Evolutionary conservation across 2,797 vertebrate genomes (phyloP).

Genomic region (Gallinago stenura): DNA sequence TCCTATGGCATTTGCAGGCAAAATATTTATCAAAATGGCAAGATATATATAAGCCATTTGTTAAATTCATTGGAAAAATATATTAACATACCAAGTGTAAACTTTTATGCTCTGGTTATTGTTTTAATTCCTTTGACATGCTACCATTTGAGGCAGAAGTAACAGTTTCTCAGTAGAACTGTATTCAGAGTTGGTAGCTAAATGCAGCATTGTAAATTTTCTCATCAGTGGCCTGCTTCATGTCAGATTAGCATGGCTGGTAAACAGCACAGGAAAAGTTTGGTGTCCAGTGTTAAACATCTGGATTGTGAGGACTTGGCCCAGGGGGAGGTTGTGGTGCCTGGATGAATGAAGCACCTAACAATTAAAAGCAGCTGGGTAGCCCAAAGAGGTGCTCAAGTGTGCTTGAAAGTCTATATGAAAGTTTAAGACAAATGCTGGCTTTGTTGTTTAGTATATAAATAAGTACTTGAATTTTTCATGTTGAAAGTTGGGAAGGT

Average conservation of each 20-base stretch:
- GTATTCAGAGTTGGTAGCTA: not conserved
- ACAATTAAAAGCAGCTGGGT: not conserved
- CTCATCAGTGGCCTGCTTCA: not conserved
- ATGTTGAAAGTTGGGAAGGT: not conserved
- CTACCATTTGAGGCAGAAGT: not conserved
- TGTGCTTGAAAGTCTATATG: not conserved
- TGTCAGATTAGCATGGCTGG: not conserved
- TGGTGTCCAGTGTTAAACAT: not conserved
- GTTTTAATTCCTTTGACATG: not conserved
- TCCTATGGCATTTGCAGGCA: not conserved
- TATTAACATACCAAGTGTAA: not conserved
- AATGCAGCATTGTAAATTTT: rapidly evolving
- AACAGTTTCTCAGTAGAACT: not conserved
- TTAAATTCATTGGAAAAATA: not conserved
- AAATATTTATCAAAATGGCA: not conserved
- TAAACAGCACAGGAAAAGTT: not conserved
- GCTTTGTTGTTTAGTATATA: not conserved
- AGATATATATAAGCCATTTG: not conserved
- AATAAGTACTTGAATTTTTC: not conserved
- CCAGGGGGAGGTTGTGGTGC: not conserved
- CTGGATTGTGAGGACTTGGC: not conserved
- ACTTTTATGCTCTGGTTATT: not conserved
- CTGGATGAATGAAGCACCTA: not conserved
- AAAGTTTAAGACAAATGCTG: not conserved
- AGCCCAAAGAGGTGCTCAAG: not conserved